Percentiles rank a stretch among this genome's conserved stretches.
These are phyloP conservation scores for Drosophila repletoides DNA, from an alignment of 1,140 invertebrate genomes.

Conservation along the genomic window DNA sequence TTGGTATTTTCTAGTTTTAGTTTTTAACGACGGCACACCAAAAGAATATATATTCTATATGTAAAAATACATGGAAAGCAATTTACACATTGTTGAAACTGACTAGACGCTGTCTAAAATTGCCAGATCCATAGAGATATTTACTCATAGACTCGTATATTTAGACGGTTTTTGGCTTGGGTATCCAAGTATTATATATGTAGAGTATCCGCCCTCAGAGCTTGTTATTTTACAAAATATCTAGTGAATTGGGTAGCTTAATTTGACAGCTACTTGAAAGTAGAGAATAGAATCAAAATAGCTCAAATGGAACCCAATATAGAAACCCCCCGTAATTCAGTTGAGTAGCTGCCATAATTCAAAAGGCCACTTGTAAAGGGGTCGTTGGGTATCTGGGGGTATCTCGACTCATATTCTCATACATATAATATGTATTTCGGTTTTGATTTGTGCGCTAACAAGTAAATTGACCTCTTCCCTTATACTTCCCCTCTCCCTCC, in stretches of 20 bases:
- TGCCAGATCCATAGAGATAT: background rate
- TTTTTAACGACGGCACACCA: slow-evolving; percentile 32
- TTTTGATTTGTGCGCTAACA: background rate
- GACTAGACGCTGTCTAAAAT: slow-evolving; percentile 36
- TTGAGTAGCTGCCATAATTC: slow-evolving; percentile 42
- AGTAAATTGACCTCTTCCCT: no score
- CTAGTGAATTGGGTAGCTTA: slow-evolving; percentile 8
- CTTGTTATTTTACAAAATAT: slow-evolving; percentile 8
- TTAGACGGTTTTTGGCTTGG: slow-evolving; percentile 13
- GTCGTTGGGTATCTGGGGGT: no score
- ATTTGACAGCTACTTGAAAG: slow-evolving; percentile 42
- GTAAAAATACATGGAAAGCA: slow-evolving; percentile 56
- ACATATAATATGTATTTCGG: slow-evolving; percentile 1
- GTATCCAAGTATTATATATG: no score
- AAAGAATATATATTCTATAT: slow-evolving; percentile 46
- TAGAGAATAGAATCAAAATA: slow-evolving; percentile 21
- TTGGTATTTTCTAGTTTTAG: slow-evolving; percentile 23
- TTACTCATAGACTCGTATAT: background rate
- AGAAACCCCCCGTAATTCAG: background rate
- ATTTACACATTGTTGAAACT: slow-evolving; percentile 71
- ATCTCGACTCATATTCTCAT: background rate
- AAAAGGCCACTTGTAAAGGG: slow-evolving; percentile 25
- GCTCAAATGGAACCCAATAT: slow-evolving; percentile 1
- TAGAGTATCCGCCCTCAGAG: background rate
- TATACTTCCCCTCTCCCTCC: background rate